phyloP scores from a whole-genome alignment of 2,888 invertebrate genomes.

The Emmelina monodactyla region DNA sequence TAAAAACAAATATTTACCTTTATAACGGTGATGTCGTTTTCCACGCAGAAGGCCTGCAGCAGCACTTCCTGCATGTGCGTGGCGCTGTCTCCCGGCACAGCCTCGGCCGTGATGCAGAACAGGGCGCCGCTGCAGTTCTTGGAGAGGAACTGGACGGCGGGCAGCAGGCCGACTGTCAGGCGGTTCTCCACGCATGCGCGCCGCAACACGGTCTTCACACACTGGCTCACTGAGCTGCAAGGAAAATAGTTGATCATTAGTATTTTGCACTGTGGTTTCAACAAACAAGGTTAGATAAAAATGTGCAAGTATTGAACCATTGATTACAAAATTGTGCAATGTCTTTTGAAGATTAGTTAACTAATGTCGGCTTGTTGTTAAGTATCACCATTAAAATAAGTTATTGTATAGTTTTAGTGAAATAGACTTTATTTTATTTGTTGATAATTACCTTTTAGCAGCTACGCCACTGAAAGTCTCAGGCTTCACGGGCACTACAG shows the following conservation, averaged over 20 bases:
- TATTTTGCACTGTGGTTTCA: too few species aligned
- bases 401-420: too few species aligned
- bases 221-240: constrained; percentile 56
- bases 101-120: constrained; percentile 74
- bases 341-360: too few species aligned
- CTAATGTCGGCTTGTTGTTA: too few species aligned
- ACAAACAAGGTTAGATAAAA: too few species aligned
- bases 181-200: constrained; percentile 64
- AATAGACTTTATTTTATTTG: too few species aligned
- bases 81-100: constrained; percentile 74
- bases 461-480: constrained; percentile 55
- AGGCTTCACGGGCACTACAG: constrained; percentile 50
- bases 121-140: constrained; percentile 68
- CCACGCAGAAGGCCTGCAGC: constrained; percentile 79
- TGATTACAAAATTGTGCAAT: too few species aligned
- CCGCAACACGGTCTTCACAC: constrained; percentile 61
- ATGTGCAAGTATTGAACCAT: too few species aligned
- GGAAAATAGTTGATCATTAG: constrained; percentile 18
- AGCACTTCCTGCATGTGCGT: constrained; percentile 82
- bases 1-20: constrained; percentile 66
- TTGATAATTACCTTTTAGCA: constrained; percentile 49
- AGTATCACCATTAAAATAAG: too few species aligned
- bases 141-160: constrained; percentile 68
- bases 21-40: constrained; percentile 79
- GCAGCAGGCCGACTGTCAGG: constrained; percentile 70